Base-by-base conservation (phyloP, 2,797 vertebrate genomes). In the Erpetoichthys calabaricus region DNA sequence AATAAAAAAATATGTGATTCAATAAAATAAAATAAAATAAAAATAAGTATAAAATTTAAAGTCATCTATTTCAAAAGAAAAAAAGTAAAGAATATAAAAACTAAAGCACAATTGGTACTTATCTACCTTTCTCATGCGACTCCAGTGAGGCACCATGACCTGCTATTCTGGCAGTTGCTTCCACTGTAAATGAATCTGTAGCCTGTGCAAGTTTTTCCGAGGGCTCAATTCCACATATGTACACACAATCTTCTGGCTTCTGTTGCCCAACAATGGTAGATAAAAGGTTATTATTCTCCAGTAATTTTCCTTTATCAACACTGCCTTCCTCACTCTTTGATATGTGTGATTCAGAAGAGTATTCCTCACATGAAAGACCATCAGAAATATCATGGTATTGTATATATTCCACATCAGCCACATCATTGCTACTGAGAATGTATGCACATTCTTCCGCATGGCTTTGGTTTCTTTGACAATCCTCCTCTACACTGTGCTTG, bases 71-170 rank as follows among this genome's bases (percentile, higher is more conserved):
- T 25, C 25, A 25, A 25, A 25, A 25, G 25, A 25, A 25, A 25
- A 25, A 25, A 25, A 25, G 25, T 2, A 25, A 25, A n/a, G n/a
- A n/a, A 25, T 25, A 25, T 25, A 25, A 25, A 25, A 25, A 25
- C 25, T n/a, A 49, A 49, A 49, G n/a, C 47, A 49, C 4, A 7
- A n/a, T 7, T 7, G 47, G 7, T 49, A n/a, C 47, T 49, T 46
- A 51, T 66, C 67, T 74, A 74, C 73, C 73, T 74, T 68, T 56
- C 50, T 57, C 59, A 41, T 63, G 60, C 53, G 50, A 58, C 10
- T 63, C 63, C 67, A 59, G 47, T 41, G 62, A 53, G 46, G 61
- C 41, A 59, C 60, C 58, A 6, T 63, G 65, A 8, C 64, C 62
- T 51, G 25, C 53, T 8, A 45, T 41, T 56, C 59, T 57, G 57